Evolutionary conservation across 2,113 vertebrate genomes (phyloP).

Genomic region (Eubucco bourcierii): DNA sequence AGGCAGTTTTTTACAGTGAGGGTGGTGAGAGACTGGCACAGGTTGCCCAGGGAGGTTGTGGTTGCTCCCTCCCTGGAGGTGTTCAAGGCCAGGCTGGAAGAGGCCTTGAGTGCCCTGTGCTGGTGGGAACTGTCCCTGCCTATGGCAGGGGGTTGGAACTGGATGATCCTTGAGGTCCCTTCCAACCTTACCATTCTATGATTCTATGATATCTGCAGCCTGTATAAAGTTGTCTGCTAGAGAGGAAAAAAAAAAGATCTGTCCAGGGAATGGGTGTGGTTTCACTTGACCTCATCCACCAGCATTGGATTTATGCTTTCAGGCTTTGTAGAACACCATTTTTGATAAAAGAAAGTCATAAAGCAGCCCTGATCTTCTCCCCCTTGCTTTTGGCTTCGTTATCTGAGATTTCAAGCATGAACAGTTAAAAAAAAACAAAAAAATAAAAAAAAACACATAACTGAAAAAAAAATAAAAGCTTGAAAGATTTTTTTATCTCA

Average conservation of each 20-base stretch:
- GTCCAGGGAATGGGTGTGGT: slow-evolving; percentile 46
- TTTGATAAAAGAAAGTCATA: slow-evolving; percentile 42
- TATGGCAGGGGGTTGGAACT: no score
- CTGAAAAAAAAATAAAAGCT: background rate
- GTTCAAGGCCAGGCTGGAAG: no score
- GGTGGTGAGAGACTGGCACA: no score
- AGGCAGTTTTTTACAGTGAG: no score
- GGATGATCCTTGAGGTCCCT: no score
- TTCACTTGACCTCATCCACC: slow-evolving; percentile 52
- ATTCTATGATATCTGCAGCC: background rate
- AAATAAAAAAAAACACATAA: no score
- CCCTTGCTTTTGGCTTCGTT: slow-evolving; percentile 8
- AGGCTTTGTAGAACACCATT: slow-evolving; percentile 35
- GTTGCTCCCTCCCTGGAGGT: no score
- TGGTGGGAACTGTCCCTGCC: no score
- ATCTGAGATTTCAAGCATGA: slow-evolving; percentile 53
- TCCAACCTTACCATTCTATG: no score
- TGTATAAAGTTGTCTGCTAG: background rate
- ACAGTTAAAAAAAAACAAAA: background rate
- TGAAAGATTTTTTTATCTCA: slow-evolving; percentile 50
- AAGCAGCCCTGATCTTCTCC: slow-evolving; percentile 61
- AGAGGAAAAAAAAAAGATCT: slow-evolving; percentile 4
- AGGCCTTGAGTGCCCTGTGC: no score
- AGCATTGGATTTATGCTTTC: slow-evolving; percentile 8
- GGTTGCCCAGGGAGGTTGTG: no score